These are phyloP conservation scores for Bradypodion pumilum DNA, from an alignment of 2,797 vertebrate species.

Conservation along the genomic window DNA sequence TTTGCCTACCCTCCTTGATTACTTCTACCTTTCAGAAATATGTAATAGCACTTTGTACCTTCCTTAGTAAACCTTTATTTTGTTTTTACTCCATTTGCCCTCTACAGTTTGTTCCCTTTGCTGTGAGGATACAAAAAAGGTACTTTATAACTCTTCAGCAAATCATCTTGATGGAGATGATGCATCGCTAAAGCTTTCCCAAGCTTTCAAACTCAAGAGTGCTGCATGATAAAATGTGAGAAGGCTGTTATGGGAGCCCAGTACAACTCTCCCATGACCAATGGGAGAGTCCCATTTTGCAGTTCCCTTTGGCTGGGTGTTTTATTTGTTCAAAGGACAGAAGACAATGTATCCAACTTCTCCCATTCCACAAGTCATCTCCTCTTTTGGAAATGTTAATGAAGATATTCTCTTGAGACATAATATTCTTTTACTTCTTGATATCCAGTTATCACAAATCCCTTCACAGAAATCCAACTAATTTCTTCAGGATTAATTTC, in stretches of 20 bases:
- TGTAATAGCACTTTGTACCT: background rate
- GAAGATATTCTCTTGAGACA: background rate
- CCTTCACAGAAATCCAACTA: background rate
- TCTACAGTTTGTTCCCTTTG: background rate
- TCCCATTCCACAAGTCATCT: background rate
- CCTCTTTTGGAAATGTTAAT: background rate
- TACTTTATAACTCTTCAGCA: background rate
- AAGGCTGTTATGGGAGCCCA: background rate
- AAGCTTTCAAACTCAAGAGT: background rate
- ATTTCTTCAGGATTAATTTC: background rate
- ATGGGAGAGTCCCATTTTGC: background rate
- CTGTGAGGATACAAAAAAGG: background rate
- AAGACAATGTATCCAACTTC: no score
- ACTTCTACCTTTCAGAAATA: background rate
- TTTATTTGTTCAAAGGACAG: background rate
- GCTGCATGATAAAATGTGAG: background rate
- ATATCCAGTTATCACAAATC: background rate
- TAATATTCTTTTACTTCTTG: background rate
- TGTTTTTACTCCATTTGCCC: background rate
- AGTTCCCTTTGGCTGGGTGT: background rate
- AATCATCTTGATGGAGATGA: background rate
- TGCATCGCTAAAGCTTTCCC: background rate
- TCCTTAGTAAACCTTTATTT: background rate
- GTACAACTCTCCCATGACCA: background rate
- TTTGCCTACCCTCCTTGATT: background rate